Percentiles rank a stretch among this genome's conserved stretches.
phyloP scores from a whole-genome alignment of 2,888 invertebrate genomes.

The Mechanitis messenoides region DNA sequence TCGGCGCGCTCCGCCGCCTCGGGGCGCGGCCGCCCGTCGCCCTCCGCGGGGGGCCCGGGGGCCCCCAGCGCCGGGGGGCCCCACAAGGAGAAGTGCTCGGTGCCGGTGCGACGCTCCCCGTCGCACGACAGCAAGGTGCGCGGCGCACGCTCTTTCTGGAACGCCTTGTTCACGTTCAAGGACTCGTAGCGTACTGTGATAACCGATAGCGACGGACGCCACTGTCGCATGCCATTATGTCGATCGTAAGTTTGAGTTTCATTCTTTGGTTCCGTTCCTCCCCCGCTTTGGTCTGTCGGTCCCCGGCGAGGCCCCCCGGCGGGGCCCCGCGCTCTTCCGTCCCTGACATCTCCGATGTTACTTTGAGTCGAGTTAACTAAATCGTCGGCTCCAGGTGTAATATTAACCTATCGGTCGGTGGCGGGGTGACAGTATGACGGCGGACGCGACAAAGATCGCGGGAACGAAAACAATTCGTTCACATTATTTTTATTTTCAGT shows the following conservation, averaged over 20 bases:
- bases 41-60: conserved; percentile 39
- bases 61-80: conserved; percentile 45
- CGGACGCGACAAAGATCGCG: neutral
- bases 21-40: conserved; percentile 41
- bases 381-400: no score
- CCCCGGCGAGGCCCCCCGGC: neutral
- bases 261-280: conserved; percentile 34
- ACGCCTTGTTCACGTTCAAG: conserved; percentile 72
- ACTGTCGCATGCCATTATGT: conserved; percentile 68
- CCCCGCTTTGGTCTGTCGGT: conserved; percentile 34
- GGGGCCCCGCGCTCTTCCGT: conserved; percentile 2
- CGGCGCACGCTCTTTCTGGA: conserved; percentile 82
- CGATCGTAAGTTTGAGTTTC: conserved; percentile 68
- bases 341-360: neutral
- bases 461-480: conserved; percentile 4
- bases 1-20: conserved; percentile 45
- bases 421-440: no score
- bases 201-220: conserved; percentile 26
- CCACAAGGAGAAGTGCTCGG: conserved; percentile 53
- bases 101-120: conserved; percentile 51
- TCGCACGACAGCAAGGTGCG: conserved; percentile 81
- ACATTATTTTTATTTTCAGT: conserved; percentile 21
- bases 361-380: no score
- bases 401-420: no score
- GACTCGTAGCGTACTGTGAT: conserved; percentile 41